Percentiles rank a stretch among this genome's conserved stretches.
phyloP scores from a whole-genome alignment of 2,797 vertebrate species.

The Naso thynnoides region DNA sequence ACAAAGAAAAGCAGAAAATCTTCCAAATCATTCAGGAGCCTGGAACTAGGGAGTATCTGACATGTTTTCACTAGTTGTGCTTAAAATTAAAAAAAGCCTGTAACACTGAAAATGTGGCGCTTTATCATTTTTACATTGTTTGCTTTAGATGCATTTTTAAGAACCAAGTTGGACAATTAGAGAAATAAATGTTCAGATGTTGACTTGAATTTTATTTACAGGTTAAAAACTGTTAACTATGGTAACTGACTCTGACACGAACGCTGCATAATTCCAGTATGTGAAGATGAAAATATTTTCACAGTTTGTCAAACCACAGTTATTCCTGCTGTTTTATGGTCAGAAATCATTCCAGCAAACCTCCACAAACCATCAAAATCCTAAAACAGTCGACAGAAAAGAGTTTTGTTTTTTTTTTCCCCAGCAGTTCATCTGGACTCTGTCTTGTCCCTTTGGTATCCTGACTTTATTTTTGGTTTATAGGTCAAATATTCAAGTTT shows the following conservation, averaged over 20 bases:
- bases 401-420: too few relatives aligned
- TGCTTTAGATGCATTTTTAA: not conserved
- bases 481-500: constrained; percentile 22
- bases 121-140: too few relatives aligned
- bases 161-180: not conserved
- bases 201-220: not conserved
- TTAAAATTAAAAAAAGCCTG: too few relatives aligned
- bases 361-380: not conserved
- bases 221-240: not conserved
- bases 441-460: constrained; percentile 63
- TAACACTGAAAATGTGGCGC: too few relatives aligned
- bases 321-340: not conserved
- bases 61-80: too few relatives aligned
- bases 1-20: too few relatives aligned
- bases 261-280: not conserved
- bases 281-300: not conserved
- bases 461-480: constrained; percentile 20
- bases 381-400: not conserved
- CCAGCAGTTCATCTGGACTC: not conserved
- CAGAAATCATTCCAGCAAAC: not conserved
- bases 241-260: not conserved
- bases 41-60: too few relatives aligned
- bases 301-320: not conserved
- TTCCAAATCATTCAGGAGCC: too few relatives aligned
- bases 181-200: not conserved